Evolutionary conservation across 2,113 vertebrate species (phyloP), one percentile per base, ranked within the genome.

Genomic region (Toxostoma redivivum): DNA sequence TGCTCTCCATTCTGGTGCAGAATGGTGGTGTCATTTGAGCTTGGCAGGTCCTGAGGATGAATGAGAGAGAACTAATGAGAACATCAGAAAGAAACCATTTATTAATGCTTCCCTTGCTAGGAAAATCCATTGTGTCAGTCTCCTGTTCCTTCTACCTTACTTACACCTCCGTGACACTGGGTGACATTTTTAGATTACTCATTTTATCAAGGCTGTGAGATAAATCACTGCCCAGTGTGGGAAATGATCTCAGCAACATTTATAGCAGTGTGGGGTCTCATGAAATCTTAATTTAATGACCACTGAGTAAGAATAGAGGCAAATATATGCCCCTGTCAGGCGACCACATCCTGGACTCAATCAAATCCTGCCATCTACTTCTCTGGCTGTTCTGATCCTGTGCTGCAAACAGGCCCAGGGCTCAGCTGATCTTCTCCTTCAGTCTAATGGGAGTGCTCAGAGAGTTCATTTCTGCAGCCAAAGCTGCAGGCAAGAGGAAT

Each of bases 271-370:
- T 80, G 38, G 40, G 86, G 83, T 86, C 90, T 97, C 93, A 92
- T 96, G 91, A 96, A 97, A 94, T 81, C 94, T 94, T 97, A 73
- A 96, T 94, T 88, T 86, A 71, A 87, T 87, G 67, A 86, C 67
- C 86, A 82, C 74, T 93, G 56, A 91, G 86, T 94, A 90, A 84
- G 88, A 96, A 95, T 33, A 94, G 92, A 86, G 83, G 60, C 86
- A 79, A 90, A 73, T 81, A 31, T 60, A 44, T 16, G 7, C 38
- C 47, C 28, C 67, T 84, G 69, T 50, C 31, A 74, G 66, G 69
- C 21, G 3, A 57, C 45, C 48, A 11, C 65, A 58, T 72, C 86
- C 91, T 37, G 42, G 69, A 60, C 50, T 77, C 42, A 35, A 16
- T 91, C 76, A 86, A 61, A 73, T 51, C 33, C 80, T n/a, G 25